These are phyloP conservation scores for Rousettus leschenaultii DNA, from an alignment of 2,113 vertebrate species.

Conservation along the genomic window DNA sequence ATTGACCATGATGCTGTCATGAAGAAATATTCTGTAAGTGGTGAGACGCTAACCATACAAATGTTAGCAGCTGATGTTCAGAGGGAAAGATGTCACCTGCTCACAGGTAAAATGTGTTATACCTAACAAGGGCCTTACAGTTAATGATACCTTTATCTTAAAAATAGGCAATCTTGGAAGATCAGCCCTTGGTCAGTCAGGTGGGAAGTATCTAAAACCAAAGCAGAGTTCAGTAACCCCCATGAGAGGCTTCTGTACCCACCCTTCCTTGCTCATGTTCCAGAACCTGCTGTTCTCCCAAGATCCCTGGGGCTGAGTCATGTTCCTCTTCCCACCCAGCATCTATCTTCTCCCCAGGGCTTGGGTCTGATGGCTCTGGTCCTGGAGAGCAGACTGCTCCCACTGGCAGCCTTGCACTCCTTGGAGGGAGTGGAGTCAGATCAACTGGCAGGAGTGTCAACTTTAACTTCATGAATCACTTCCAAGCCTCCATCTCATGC, in stretches of 20 bases:
- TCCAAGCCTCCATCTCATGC: neutral
- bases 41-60: neutral
- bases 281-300: constrained; percentile 15
- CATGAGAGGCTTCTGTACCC: neutral
- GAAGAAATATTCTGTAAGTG: neutral
- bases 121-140: neutral
- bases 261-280: neutral
- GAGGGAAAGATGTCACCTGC: neutral
- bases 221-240: neutral
- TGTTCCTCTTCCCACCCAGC: neutral
- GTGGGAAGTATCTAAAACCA: neutral
- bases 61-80: neutral
- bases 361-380: neutral
- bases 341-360: neutral
- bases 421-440: neutral
- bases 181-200: neutral
- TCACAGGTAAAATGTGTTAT: neutral
- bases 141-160: neutral
- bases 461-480: neutral
- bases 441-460: neutral
- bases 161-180: neutral
- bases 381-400: neutral
- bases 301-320: constrained; percentile 23
- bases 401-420: neutral
- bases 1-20: neutral